Conservation (phyloP, 2,888 invertebrate genomes). For the Drosophila peninsularis region DNA sequence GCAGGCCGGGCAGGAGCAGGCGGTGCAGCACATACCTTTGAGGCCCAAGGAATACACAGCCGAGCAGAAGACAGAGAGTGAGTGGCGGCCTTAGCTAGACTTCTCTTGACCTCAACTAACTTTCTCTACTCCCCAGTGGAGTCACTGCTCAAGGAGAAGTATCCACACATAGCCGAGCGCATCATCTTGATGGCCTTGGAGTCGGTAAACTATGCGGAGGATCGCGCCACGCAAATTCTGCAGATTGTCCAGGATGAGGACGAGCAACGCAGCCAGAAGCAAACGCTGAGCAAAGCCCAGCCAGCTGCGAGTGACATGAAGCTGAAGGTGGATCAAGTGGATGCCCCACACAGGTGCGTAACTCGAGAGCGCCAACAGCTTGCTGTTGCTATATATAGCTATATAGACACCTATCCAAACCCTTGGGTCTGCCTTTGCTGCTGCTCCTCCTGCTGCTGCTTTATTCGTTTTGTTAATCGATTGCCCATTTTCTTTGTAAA, state of each 20-base stretch:
- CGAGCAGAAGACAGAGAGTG: constrained; percentile 90
- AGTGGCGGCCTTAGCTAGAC: constrained; percentile 77
- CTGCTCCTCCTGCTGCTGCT: constrained; percentile 38
- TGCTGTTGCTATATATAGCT: constrained; percentile 2
- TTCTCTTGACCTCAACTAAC: background rate
- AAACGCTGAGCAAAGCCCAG: constrained; percentile 29
- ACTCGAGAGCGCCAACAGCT: constrained; percentile 2
- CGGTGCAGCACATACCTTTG: constrained; percentile 78
- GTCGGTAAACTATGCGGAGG: constrained; percentile 94
- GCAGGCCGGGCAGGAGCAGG: constrained; percentile 60
- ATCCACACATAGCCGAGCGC: constrained; percentile 91
- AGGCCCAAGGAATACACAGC: constrained; percentile 88
- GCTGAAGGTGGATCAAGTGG: constrained; percentile 46
- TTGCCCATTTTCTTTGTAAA: constrained; percentile 71
- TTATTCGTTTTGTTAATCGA: constrained; percentile 69
- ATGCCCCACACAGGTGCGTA: constrained; percentile 58
- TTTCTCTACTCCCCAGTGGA: constrained; percentile 86
- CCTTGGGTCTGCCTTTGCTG: constrained; percentile 21
- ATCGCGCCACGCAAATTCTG: constrained; percentile 92
- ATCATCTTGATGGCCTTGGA: constrained; percentile 94
- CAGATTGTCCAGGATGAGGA: constrained; percentile 89
- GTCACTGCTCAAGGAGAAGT: constrained; percentile 89
- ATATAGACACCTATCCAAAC: constrained; percentile 2
- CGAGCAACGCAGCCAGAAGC: constrained; percentile 80
- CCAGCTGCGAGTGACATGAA: constrained; percentile 16